phyloP scores from a whole-genome alignment of 1,140 invertebrate species.

The Riptortus pedestris region DNA sequence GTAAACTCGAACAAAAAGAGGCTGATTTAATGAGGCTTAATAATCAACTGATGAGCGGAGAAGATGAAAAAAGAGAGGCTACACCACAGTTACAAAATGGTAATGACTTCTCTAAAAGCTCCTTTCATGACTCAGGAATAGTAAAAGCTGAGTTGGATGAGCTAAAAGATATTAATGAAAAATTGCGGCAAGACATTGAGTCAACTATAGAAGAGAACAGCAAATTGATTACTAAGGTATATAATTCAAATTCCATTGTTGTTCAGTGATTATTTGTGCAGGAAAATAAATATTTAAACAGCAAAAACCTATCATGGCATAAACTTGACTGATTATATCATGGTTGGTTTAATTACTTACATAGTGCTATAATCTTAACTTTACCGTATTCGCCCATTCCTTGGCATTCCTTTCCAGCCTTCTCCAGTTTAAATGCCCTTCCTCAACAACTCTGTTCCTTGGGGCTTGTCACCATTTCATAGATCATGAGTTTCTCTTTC shows the following conservation, averaged over 20 bases:
- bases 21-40: neutral
- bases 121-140: neutral
- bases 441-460: too few relatives aligned
- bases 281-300: too few relatives aligned
- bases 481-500: too few relatives aligned
- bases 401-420: too few relatives aligned
- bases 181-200: neutral
- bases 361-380: too few relatives aligned
- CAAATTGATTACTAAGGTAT: neutral
- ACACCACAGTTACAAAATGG: neutral
- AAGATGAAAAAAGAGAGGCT: neutral
- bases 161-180: neutral
- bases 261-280: too few relatives aligned
- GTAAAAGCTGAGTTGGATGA: neutral
- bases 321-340: too few relatives aligned
- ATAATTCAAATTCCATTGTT: neutral
- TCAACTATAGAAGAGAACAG: neutral
- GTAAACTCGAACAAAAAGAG: neutral
- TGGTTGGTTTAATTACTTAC: too few relatives aligned
- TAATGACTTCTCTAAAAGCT: neutral
- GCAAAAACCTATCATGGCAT: too few relatives aligned
- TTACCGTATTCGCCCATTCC: too few relatives aligned
- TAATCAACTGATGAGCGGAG: neutral
- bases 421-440: too few relatives aligned
- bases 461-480: too few relatives aligned